These are phyloP conservation scores for Heterohyrax brucei DNA, from an alignment of 2,797 vertebrate genomes.

Conservation along the genomic window DNA sequence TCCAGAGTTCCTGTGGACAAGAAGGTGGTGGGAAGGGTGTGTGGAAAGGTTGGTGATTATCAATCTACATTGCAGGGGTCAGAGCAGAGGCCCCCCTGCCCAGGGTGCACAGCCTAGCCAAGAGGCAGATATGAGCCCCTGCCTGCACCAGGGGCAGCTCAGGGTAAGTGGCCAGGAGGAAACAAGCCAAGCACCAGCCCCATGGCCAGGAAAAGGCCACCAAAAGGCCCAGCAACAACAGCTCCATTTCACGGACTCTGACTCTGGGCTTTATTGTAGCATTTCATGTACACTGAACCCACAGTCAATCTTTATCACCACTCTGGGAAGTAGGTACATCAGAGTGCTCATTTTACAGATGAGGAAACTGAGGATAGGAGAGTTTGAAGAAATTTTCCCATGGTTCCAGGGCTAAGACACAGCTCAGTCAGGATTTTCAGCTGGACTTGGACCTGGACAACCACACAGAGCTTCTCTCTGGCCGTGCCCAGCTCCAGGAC, in stretches of 20 bases:
- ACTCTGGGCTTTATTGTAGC: background rate
- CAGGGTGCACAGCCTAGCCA: background rate
- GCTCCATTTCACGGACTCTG: background rate
- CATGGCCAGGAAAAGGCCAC: background rate
- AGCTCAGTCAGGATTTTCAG: background rate
- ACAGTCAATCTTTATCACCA: background rate
- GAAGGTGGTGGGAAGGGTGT: conserved; percentile 23
- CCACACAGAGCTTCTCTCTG: background rate
- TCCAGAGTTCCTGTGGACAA: conserved; percentile 45
- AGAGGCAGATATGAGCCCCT: conserved; percentile 5
- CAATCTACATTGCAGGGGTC: background rate
- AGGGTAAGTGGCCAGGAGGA: background rate
- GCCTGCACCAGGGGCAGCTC: background rate
- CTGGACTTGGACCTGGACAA: background rate
- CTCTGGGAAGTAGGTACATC: background rate
- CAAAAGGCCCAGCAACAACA: background rate
- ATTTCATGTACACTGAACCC: no score
- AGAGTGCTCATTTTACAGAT: background rate
- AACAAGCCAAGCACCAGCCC: background rate
- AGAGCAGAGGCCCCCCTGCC: conserved; percentile 25
- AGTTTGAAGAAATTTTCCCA: background rate
- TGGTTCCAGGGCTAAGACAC: background rate
- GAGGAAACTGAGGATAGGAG: conserved; percentile 21
- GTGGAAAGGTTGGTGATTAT: conserved; percentile 63
- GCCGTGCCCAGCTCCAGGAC: background rate